Base-by-base conservation (phyloP, 2,888 invertebrate genomes). In the Dicroscelio sp. region DNA sequence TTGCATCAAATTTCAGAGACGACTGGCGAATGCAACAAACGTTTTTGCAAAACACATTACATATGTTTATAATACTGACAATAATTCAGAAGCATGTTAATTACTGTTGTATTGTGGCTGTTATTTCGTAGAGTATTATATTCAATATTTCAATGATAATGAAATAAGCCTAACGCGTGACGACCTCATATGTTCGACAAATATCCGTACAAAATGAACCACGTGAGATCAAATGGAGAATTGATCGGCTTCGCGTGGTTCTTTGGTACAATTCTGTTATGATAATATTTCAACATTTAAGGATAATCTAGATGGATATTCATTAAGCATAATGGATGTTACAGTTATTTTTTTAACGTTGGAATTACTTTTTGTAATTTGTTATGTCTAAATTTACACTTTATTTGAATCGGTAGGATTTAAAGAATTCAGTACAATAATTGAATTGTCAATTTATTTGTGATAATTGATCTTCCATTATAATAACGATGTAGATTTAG, bases 1-100 rank as follows among this genome's bases (percentile, higher is more conserved):
- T n/a, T n/a, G n/a, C n/a, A n/a, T n/a, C n/a, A n/a, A 55, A 65
- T 83, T 78, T 58, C 0, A 63, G 31, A 60, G 30, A 33, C 43
- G 31, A 60, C 52, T 65, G 33, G 82, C 58, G 30, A 71, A 63
- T 75, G 84, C 58, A 87, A 78, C 12, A 65, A 27, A 43, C 79
- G 76, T 76, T 88, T 90, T 88, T 90, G 84, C 79, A 87, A 80
- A 84, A 80, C 63, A 89, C 85, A 89, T 65, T 79, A 88, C 76
- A 88, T 88, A 88, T 83, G 88, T 82, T 83, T 88, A 69, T 69
- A 78, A 82, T 78, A 71, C 67, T 60, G 82, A 83, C 82, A 88
- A 88, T 88, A 88, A 88, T 88, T 88, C 88, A 88, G 88, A 88
- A 83, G 88, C 82, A 87, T 87, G 87, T 87, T 87, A 76, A 73